A percentile compares a stretch with the other conserved stretches of the same genome.
These are phyloP conservation scores for Aporrectodea caliginosa DNA, from an alignment of 1,140 invertebrate genomes.

Conservation along the genomic window DNA sequence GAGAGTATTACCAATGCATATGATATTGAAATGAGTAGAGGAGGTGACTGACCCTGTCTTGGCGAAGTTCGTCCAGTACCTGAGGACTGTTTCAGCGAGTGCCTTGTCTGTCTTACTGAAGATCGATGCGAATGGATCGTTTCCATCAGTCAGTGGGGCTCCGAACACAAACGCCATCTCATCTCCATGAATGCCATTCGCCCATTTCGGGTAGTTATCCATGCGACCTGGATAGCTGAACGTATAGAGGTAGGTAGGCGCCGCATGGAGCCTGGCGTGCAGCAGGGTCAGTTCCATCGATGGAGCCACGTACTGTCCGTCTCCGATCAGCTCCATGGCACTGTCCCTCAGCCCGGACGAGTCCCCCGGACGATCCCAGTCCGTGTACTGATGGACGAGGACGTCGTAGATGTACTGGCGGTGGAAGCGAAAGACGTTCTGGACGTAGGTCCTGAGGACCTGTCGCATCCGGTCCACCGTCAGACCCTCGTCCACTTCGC, in stretches of 20 bases:
- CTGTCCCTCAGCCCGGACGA: conserved; percentile 88
- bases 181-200: conserved; percentile 86
- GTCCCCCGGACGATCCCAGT: conserved; percentile 80
- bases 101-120: conserved; percentile 71
- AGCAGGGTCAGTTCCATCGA: conserved; percentile 70
- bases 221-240: background rate
- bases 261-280: conserved; percentile 57
- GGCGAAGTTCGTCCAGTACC: conserved; percentile 94
- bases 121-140: conserved; percentile 19
- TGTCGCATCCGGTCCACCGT: conserved; percentile 80
- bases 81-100: conserved; percentile 86
- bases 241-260: conserved; percentile 46
- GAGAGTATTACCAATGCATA: no score
- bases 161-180: conserved; percentile 90
- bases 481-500: conserved; percentile 89
- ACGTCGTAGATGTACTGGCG: conserved; percentile 95
- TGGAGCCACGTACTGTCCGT: conserved; percentile 82
- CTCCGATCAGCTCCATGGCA: conserved; percentile 82
- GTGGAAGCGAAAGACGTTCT: conserved; percentile 81
- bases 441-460: conserved; percentile 84
- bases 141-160: conserved; percentile 71
- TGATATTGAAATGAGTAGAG: no score
- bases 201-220: conserved; percentile 37
- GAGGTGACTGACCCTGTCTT: conserved; percentile 93
- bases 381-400: conserved; percentile 93